A percentile compares a stretch with the other conserved stretches of the same genome.
phyloP scores from a whole-genome alignment of 2,888 invertebrate genomes.

The Cinara cedri region DNA sequence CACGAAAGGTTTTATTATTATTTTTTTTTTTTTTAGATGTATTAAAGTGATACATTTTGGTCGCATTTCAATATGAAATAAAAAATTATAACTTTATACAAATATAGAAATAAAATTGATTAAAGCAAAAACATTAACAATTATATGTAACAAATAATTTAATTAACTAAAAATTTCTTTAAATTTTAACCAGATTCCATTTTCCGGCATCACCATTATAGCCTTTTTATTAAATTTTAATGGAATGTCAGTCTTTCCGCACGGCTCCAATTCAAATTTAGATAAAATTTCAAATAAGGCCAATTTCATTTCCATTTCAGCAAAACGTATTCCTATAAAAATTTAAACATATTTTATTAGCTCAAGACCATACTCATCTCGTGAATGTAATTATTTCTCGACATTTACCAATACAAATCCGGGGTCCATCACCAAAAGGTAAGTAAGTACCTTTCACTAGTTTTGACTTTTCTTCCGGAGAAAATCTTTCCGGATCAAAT shows the following conservation, averaged over 20 bases:
- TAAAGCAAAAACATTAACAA: too few species aligned
- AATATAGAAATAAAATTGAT: too few species aligned
- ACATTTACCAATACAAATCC: slow-evolving; percentile 63
- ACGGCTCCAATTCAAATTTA: slow-evolving; percentile 60
- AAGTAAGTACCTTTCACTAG: slow-evolving; percentile 65
- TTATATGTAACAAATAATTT: background rate
- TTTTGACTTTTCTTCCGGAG: slow-evolving; percentile 65
- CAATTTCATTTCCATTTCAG: slow-evolving; percentile 66
- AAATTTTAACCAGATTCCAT: slow-evolving; percentile 56
- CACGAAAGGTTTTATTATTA: too few species aligned
- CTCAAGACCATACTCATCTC: background rate
- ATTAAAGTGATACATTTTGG: too few species aligned
- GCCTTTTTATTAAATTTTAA: slow-evolving; percentile 46
- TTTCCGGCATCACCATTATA: slow-evolving; percentile 26
- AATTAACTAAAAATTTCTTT: background rate
- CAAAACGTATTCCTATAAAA: slow-evolving; percentile 54
- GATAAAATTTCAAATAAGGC: slow-evolving; percentile 66
- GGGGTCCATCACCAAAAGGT: slow-evolving; percentile 64
- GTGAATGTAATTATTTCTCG: too few species aligned
- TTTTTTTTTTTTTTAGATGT: too few species aligned
- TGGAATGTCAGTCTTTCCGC: slow-evolving; percentile 58
- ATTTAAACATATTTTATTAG: background rate
- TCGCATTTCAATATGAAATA: too few species aligned
- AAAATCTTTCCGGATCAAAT: slow-evolving; percentile 69
- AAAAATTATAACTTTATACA: too few species aligned